Percentiles rank a stretch among this genome's conserved stretches.
Evolutionary conservation across 2,797 vertebrate genomes (phyloP).

Genomic region (Rhynchotus rufescens): DNA sequence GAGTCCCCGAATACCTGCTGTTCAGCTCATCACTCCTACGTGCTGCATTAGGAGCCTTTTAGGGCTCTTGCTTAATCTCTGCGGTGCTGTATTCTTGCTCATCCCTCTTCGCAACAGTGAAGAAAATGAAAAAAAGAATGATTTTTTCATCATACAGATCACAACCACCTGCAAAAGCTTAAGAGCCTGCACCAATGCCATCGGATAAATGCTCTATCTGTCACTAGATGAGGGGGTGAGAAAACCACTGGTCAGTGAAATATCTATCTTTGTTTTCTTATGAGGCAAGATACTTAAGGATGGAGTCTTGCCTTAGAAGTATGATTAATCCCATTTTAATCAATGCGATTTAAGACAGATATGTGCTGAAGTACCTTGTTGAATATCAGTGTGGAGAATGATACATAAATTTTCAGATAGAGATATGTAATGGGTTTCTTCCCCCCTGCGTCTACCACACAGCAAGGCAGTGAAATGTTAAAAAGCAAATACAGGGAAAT

Average conservation of each 20-base stretch:
- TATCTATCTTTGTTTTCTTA: constrained; percentile 43
- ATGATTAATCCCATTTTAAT: constrained; percentile 54
- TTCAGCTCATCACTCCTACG: background rate
- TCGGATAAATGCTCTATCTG: constrained; percentile 34
- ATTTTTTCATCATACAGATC: constrained; percentile 28
- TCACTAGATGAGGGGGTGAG: constrained; percentile 28
- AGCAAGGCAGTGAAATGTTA: background rate
- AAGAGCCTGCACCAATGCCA: constrained; percentile 31
- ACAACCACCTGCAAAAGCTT: constrained; percentile 68
- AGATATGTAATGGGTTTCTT: background rate
- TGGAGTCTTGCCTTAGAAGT: constrained; percentile 11
- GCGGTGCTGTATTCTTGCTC: constrained; percentile 50
- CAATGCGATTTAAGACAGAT: constrained; percentile 26
- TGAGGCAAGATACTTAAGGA: constrained; percentile 24
- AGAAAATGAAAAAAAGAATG: constrained; percentile 33
- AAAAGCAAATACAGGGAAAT: background rate
- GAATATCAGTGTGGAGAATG: background rate
- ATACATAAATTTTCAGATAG: background rate
- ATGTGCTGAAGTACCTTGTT: constrained; percentile 10
- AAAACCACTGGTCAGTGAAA: constrained; percentile 65
- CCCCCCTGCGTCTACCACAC: background rate
- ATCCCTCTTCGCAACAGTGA: constrained; percentile 41
- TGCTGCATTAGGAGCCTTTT: background rate
- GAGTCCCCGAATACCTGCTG: background rate
- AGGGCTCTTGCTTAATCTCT: constrained; percentile 50